phyloP scores from a whole-genome alignment of 2,797 vertebrate species.

The Gadopsis marmoratus region DNA sequence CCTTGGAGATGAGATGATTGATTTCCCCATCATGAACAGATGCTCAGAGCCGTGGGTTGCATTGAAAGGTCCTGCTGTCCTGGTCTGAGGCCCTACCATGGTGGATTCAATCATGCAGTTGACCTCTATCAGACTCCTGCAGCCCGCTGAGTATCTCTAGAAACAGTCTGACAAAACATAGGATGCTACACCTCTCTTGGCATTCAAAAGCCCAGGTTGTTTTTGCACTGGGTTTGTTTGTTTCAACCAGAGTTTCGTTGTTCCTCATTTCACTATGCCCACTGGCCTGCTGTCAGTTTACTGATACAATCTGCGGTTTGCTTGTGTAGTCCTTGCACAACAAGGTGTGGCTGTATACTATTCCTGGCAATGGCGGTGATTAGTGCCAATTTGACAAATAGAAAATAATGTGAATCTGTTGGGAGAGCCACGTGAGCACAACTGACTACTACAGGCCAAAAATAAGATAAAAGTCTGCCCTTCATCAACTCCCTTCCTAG shows the following conservation, averaged over 20 bases:
- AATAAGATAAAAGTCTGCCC: not conserved
- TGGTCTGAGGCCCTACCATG: constrained; percentile 50
- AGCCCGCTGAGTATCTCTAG: constrained; percentile 50
- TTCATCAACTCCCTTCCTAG: not conserved
- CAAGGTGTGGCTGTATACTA: constrained; percentile 1
- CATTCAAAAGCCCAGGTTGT: constrained; percentile 26
- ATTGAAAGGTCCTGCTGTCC: constrained; percentile 66
- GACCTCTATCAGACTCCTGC: constrained; percentile 65
- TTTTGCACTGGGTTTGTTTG: constrained; percentile 30
- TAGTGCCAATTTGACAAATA: not conserved
- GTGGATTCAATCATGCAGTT: constrained; percentile 68
- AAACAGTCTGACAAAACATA: constrained; percentile 45
- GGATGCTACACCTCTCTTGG: constrained; percentile 24
- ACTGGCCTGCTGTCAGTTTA: constrained; percentile 20
- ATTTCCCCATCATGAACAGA: constrained; percentile 70
- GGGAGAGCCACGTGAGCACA: not conserved
- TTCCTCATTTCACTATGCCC: constrained; percentile 10
- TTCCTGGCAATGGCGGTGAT: not conserved
- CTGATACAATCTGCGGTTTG: not conserved
- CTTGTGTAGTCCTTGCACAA: not conserved
- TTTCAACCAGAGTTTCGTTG: constrained; percentile 30
- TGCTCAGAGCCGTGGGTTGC: constrained; percentile 64
- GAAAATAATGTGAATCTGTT: not conserved
- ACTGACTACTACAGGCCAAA: not conserved
- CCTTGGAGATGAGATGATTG: constrained; percentile 63